Conservation (phyloP, 2,888 invertebrate species). For the Neria commutata region DNA sequence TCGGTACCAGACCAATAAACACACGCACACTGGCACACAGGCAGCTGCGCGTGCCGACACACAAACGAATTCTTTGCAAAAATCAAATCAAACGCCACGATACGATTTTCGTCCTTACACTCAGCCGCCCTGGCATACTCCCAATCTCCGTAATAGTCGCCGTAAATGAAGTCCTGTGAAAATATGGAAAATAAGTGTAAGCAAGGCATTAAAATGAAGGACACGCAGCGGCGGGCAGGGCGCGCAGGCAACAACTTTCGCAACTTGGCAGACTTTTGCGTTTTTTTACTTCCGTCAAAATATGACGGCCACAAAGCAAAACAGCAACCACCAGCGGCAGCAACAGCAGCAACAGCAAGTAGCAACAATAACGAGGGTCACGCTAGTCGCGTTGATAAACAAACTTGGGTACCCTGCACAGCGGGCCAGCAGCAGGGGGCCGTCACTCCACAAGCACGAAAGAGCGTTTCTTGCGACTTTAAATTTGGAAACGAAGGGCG, state of each 20-base stretch:
- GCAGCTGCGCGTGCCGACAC: too few relatives aligned
- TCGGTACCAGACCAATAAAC: neutral
- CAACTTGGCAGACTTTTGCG: constrained; percentile 10
- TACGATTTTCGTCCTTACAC: too few relatives aligned
- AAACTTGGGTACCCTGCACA: too few relatives aligned
- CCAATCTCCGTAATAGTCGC: too few relatives aligned
- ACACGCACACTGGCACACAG: neutral
- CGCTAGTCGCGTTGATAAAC: too few relatives aligned
- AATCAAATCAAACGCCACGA: constrained; percentile 28
- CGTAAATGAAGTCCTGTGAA: constrained; percentile 15
- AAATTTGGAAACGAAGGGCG: too few relatives aligned
- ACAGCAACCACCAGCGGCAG: constrained; percentile 1
- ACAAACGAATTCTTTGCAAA: constrained; percentile 12
- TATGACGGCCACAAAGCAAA: constrained; percentile 6
- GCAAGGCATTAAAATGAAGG: neutral
- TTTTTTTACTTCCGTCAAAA: constrained; percentile 9
- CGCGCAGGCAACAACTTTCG: constrained; percentile 9
- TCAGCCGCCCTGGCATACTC: too few relatives aligned
- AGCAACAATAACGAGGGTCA: constrained; percentile 14
- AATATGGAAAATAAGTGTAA: constrained; percentile 14
- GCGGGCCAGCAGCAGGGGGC: too few relatives aligned
- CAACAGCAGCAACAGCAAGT: neutral
- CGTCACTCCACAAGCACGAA: too few relatives aligned
- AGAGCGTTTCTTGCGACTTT: too few relatives aligned
- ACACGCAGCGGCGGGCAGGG: neutral